Evolutionary conservation across 2,113 vertebrate genomes (phyloP).

Genomic region (Dermatemys mawii): DNA sequence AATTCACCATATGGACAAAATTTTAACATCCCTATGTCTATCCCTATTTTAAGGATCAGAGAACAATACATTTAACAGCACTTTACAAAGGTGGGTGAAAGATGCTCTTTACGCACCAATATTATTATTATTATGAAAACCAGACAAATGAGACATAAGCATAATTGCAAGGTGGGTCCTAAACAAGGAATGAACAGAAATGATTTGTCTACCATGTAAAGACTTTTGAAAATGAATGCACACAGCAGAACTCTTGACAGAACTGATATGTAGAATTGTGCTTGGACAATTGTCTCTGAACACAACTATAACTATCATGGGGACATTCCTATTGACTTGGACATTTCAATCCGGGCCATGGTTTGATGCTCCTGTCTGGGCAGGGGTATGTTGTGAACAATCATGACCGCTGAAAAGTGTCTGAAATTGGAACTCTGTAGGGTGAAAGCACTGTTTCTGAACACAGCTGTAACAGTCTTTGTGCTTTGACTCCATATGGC

Average conservation of each 20-base stretch:
- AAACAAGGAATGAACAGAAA: neutral
- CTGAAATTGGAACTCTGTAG: conserved; percentile 53
- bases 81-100: neutral
- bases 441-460: conserved; percentile 69
- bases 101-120: neutral
- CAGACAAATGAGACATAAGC: neutral
- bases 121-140: neutral
- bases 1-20: neutral
- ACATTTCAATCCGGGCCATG: conserved; percentile 50
- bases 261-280: neutral
- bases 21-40: neutral
- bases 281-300: neutral
- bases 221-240: neutral
- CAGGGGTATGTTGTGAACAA: neutral
- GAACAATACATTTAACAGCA: neutral
- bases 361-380: conserved; percentile 26
- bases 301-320: fast-evolving
- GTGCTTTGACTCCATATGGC: conserved; percentile 14
- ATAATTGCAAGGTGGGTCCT: neutral
- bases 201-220: neutral
- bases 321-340: conserved; percentile 32
- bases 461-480: conserved; percentile 15
- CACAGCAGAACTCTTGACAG: neutral
- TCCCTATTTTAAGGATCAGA: neutral
- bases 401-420: neutral